phyloP scores from a whole-genome alignment of 2,113 vertebrate species.

The Solea solea region DNA sequence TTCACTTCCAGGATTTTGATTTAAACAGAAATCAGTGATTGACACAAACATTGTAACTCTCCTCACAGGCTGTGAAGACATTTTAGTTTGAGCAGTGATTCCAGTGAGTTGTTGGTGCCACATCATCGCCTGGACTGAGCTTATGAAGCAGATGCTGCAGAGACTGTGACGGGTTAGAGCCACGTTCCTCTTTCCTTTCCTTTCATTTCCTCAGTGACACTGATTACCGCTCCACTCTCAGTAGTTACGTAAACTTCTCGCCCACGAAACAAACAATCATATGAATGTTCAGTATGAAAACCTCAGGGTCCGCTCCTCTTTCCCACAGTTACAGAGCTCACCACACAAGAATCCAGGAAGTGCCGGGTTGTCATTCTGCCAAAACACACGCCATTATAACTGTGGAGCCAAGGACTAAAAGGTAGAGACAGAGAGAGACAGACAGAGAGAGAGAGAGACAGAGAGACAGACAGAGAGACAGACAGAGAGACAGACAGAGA shows the following conservation, averaged over 20 bases:
- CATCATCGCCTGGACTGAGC: slow-evolving; percentile 22
- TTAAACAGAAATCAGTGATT: background rate
- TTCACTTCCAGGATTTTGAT: too few relatives aligned
- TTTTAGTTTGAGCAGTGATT: too few relatives aligned
- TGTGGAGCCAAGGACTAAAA: slow-evolving; percentile 34
- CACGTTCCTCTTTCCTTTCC: background rate
- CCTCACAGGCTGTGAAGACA: slow-evolving; percentile 30
- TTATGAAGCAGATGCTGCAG: background rate
- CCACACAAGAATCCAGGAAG: slow-evolving; percentile 75
- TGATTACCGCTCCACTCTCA: background rate
- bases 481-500: background rate
- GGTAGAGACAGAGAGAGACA: slow-evolving; percentile 14
- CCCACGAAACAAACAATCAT: slow-evolving; percentile 18
- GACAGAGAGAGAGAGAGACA: slow-evolving; percentile 16
- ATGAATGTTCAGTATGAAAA: slow-evolving; percentile 49
- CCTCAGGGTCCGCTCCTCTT: slow-evolving; percentile 60
- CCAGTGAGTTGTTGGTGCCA: background rate
- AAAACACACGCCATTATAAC: slow-evolving; percentile 39
- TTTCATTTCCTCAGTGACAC: too few relatives aligned
- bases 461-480: background rate
- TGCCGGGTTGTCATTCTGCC: slow-evolving; percentile 56
- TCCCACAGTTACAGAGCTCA: slow-evolving; percentile 69
- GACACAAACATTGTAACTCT: slow-evolving; percentile 28
- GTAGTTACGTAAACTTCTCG: background rate
- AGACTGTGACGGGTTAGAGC: background rate